Evolutionary conservation across 2,113 vertebrate species (phyloP).

Genomic region (Ardeotis arabs): DNA sequence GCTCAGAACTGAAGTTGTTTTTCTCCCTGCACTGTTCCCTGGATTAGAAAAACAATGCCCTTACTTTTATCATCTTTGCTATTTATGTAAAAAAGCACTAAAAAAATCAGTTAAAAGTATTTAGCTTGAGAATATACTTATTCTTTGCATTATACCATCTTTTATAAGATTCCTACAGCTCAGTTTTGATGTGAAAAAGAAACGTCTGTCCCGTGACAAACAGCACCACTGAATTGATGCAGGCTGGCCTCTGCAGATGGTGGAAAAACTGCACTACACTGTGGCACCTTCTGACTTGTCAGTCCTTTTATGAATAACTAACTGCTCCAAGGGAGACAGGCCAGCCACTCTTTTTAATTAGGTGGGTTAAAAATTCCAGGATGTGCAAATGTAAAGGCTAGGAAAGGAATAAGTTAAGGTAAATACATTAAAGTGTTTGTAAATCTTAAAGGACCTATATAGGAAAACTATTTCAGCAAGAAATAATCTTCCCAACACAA

Average conservation of each 20-base stretch:
- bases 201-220: rapidly evolving
- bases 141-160: neutral
- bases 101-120: neutral
- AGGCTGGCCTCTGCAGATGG: neutral
- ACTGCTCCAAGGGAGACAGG: neutral
- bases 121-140: neutral
- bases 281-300: too few species aligned
- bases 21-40: neutral
- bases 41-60: neutral
- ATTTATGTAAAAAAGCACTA: neutral
- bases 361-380: neutral
- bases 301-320: neutral
- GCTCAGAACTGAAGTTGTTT: neutral
- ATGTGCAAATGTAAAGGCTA: too few species aligned
- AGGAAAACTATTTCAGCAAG: neutral
- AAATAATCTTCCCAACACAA: neutral
- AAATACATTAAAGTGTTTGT: neutral
- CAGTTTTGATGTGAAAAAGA: neutral
- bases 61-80: neutral
- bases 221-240: rapidly evolving
- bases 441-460: neutral
- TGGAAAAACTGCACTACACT: rapidly evolving
- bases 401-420: neutral
- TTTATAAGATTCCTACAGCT: too few species aligned
- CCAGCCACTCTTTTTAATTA: too few species aligned